Base-by-base conservation (phyloP, 1,140 invertebrate genomes). In the Brachionus koreanus region DNA sequence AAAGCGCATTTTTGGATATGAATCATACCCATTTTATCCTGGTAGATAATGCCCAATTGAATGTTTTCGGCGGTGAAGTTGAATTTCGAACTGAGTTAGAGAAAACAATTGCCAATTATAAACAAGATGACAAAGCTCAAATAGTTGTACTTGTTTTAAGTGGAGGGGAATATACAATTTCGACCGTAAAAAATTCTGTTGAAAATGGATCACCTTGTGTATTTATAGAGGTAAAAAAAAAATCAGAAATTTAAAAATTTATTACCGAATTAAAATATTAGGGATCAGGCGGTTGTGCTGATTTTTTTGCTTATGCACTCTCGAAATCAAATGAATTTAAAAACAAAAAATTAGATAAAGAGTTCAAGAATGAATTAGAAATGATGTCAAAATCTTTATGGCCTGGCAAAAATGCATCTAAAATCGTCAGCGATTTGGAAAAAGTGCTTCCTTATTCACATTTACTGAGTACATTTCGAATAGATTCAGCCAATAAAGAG, bases 11-110 rank as follows among this genome's bases (percentile, higher is more conserved):
- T n/a, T 85, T 90, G 4, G 88, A 90, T 85, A 87, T 87, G 0
- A 89, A 90, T 83, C 89, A 90, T 84, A 86, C 89, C 1, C 89
- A 90, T 83, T 90, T 90, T 83, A 87, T 90, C 13, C 83, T 90
- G 61, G 88, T 90, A 9, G 89, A 90, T 83, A 86, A 90, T 85
- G 88, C 88, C 0, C 13, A 23, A 9, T 49, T 42, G 33, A 33
- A 43, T 69, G 75, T 67, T 5, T 83, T 84, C 29, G 77, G 85
- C 52, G 79, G 63, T 35, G 79, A 82, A 52, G 46, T 67, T 43
- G 7, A 65, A 67, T 69, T 82, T 43, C 10, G 79, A 7, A 16
- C 10, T 33, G 33, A 46, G 23, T 52, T 82, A n/a, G 79, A 82
- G 46, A 67, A 10, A 33, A 6, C 16, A 65, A 43, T 82, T 13